Evolutionary conservation across 2,113 vertebrate genomes (phyloP).

Genomic region (Pandion haliaetus): DNA sequence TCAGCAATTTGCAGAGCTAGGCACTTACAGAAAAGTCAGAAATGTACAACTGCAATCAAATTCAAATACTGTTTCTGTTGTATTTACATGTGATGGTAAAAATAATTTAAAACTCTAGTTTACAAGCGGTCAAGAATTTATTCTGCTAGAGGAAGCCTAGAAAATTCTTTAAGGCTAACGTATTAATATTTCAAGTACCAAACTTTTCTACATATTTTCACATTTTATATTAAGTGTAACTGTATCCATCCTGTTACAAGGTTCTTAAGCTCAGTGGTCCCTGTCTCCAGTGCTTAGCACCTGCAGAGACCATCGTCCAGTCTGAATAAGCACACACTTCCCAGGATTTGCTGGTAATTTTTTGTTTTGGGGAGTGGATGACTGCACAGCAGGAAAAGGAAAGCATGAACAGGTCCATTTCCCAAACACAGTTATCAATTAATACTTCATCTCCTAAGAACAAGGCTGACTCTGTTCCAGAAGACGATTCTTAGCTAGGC

Average conservation of each 20-base stretch:
- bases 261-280: neutral
- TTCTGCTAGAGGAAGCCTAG: neutral
- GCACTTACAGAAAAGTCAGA: rapidly evolving
- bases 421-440: neutral
- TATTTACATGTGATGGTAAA: neutral
- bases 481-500: neutral
- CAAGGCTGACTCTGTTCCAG: neutral
- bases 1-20: neutral
- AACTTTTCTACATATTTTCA: neutral
- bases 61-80: neutral
- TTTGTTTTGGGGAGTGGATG: neutral
- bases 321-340: neutral
- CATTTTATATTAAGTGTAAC: neutral
- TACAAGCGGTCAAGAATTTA: neutral
- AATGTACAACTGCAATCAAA: neutral
- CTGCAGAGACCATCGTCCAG: neutral
- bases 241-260: neutral
- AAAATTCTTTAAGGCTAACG: neutral
- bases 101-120: neutral
- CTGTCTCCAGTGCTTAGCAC: neutral
- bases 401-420: neutral
- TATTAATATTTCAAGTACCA: neutral
- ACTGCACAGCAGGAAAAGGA: neutral
- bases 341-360: neutral
- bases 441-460: neutral